Conservation (phyloP, 2,113 vertebrate genomes). For the Silurus glanis region DNA sequence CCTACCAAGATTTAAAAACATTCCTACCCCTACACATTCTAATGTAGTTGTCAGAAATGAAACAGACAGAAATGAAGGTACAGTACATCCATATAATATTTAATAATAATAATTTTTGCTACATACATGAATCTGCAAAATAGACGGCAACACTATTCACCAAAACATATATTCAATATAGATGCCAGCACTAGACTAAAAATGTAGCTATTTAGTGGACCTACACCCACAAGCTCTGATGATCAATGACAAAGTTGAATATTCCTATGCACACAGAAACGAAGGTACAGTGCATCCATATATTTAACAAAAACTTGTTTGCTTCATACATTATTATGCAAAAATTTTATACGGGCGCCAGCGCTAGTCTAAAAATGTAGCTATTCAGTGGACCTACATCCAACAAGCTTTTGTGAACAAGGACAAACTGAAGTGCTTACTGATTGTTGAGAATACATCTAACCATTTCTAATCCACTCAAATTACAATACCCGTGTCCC, state of each 20-base stretch:
- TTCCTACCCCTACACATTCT: no score
- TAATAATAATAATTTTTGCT: not conserved
- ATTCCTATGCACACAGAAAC: not conserved
- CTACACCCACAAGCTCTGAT: constrained; percentile 6
- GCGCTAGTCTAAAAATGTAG: not conserved
- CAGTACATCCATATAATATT: not conserved
- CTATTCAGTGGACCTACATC: constrained; percentile 13
- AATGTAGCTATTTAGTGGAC: not conserved
- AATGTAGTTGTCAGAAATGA: not conserved
- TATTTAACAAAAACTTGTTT: not conserved
- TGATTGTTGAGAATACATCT: constrained; percentile 25
- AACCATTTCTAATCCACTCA: constrained; percentile 46
- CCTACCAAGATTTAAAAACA: not conserved
- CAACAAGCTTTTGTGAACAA: constrained; percentile 16
- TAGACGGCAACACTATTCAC: no score
- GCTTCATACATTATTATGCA: not conserved
- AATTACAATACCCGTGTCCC: constrained; percentile 35
- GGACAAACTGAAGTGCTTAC: constrained; percentile 44
- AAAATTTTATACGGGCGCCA: not conserved
- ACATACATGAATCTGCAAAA: not conserved
- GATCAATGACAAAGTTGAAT: constrained; percentile 35
- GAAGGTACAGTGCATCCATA: not conserved
- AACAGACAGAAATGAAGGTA: not conserved
- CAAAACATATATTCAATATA: not conserved
- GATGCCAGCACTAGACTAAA: not conserved